Evolutionary conservation across 2,113 vertebrate genomes (phyloP), one percentile per base, ranked within the genome.

Genomic region (Varanus salvator): DNA sequence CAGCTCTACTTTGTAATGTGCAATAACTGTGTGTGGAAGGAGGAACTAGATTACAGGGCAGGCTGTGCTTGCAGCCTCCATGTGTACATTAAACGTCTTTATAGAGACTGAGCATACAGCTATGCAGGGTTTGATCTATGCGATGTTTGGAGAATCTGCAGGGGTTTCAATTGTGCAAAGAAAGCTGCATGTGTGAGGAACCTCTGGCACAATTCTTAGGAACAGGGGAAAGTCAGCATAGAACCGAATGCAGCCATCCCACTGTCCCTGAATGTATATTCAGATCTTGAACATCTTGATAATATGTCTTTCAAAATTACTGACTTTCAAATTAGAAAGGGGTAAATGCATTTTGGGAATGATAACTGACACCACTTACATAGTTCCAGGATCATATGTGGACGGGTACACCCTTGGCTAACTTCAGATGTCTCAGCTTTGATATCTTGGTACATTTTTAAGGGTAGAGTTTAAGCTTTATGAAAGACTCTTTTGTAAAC

Each of bases 351-450:
- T 54, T 38, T 76, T 21, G 8, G 34, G n/a, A 86, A 27, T 14
- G 38, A 38, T 34, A 66, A 85, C 38, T 25, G 25, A 17, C 57
- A 68, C 38, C 57, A 68, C 27, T 19, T 25, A n/a, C 34, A 50
- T 31, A 23, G 31, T 38, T 64, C 38, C n/a, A 38, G 14, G 71
- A 29, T 64, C 3, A 48, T 38, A 78, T 87, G 38, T 87, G 57
- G 57, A 48, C 77, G 48, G 78, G 54, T 54, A 9, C 31, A 64
- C 60, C n/a, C 38, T 68, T n/a, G 38, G 29, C 27, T 66, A 64
- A 6, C 3, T 0, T 82, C 29, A 74, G 82, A 44, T 76, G 75
- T 89, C 57, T 90, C 92, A 86, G 93, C 90, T 88, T 93, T 94
- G 71, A 90, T 75, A 78, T 5, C 0, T 9, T 75, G 64, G 66